phyloP scores from a whole-genome alignment of 2,113 vertebrate species.

The Centropristis striata region DNA sequence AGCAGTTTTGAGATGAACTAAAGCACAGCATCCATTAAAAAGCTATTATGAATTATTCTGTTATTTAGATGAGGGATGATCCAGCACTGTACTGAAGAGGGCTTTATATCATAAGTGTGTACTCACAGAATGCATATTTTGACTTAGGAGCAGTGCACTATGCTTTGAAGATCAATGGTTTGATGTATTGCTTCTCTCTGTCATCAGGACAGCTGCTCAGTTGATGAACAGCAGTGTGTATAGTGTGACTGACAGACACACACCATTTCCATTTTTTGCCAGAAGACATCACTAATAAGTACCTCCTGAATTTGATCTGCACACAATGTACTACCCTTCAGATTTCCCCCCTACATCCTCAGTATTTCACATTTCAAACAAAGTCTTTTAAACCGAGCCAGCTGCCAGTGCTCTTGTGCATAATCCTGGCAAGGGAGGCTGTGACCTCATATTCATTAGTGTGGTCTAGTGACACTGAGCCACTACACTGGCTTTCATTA shows the following conservation, averaged over 20 bases:
- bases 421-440: slow-evolving; percentile 27
- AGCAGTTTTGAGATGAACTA: not conserved
- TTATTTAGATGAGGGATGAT: not conserved
- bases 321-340: not conserved
- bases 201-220: not conserved
- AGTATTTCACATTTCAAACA: slow-evolving; percentile 37
- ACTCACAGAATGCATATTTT: not conserved
- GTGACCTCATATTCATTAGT: slow-evolving; percentile 60
- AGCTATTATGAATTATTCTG: not conserved
- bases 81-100: not conserved
- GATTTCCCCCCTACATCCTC: not conserved
- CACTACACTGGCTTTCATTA: slow-evolving; percentile 40
- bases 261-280: slow-evolving; percentile 35
- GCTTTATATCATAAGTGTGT: not conserved
- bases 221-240: not conserved
- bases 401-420: slow-evolving; percentile 14
- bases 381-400: slow-evolving; percentile 25
- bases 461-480: slow-evolving; percentile 52
- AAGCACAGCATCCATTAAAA: not conserved
- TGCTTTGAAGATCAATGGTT: slow-evolving; percentile 18
- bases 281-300: not conserved
- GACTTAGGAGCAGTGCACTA: not conserved
- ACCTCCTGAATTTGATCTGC: slow-evolving; percentile 3
- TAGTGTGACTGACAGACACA: slow-evolving; percentile 22
- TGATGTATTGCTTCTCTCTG: not conserved